Percentiles rank a stretch among this genome's conserved stretches.
Evolutionary conservation across 2,888 invertebrate species (phyloP).

Genomic region (Drosophila demipolita): DNA sequence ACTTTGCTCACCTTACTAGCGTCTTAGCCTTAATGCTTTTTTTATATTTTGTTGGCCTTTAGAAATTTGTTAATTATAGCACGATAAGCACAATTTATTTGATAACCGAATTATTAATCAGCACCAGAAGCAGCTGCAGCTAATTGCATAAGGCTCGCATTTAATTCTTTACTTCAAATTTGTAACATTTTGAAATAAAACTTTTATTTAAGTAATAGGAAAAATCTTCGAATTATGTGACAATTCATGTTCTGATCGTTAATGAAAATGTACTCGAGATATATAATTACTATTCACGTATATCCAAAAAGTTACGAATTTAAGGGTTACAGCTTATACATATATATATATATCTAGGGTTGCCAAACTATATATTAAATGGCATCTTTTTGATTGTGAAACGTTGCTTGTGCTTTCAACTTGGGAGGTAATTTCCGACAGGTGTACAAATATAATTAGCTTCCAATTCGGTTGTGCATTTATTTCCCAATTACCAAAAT

Average conservation of each 20-base stretch:
- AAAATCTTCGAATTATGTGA: background rate
- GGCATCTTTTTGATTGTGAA: background rate
- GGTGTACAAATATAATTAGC: conserved; percentile 13
- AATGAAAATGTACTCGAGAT: background rate
- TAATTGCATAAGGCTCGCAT: background rate
- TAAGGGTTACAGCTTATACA: background rate
- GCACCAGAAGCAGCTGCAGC: conserved; percentile 4
- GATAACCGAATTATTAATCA: conserved; percentile 4
- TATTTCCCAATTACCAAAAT: conserved; percentile 21
- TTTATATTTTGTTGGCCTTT: background rate
- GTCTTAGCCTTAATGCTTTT: conserved; percentile 4
- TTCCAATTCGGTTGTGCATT: conserved; percentile 2
- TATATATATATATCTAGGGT: background rate
- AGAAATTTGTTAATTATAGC: background rate
- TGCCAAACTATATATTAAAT: background rate
- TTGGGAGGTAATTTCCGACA: conserved; percentile 8
- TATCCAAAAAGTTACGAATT: background rate
- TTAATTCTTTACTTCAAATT: too few species aligned
- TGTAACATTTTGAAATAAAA: background rate
- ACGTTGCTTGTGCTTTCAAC: background rate
- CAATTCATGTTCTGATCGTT: background rate
- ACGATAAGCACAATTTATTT: conserved; percentile 5
- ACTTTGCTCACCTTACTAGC: conserved; percentile 6
- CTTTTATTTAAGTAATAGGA: background rate
- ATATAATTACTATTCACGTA: background rate